Evolutionary conservation across 2,113 vertebrate genomes (phyloP).

Genomic region (Ariopsis seemanni): DNA sequence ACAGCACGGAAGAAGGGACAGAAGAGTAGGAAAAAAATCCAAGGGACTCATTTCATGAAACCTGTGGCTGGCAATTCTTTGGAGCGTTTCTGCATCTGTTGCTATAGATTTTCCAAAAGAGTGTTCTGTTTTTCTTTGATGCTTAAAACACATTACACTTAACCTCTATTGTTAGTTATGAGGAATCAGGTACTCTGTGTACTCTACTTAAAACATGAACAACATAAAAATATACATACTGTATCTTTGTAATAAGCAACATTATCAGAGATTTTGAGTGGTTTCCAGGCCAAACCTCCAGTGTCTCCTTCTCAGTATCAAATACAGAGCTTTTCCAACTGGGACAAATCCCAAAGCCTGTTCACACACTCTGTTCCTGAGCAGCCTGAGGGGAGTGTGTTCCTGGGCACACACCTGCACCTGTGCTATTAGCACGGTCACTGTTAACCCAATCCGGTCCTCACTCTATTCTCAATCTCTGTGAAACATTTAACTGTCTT

Average conservation of each 20-base stretch:
- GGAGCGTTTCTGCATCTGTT: constrained; percentile 73
- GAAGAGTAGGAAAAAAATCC: constrained; percentile 27
- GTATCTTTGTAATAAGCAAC: constrained; percentile 40
- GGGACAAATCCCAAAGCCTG: constrained; percentile 45
- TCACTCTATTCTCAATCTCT: constrained; percentile 25
- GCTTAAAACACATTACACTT: constrained; percentile 66
- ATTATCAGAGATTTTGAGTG: not conserved
- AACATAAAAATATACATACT: constrained; percentile 50
- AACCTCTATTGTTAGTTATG: constrained; percentile 56
- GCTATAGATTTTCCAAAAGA: constrained; percentile 67
- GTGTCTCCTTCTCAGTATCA: constrained; percentile 24
- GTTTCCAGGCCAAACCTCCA: not conserved
- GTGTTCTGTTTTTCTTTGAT: constrained; percentile 55
- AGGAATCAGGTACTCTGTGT: constrained; percentile 43
- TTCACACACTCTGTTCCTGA: constrained; percentile 45
- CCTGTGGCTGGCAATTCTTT: constrained; percentile 65
- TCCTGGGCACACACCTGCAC: constrained; percentile 63
- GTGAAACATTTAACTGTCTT: constrained; percentile 64
- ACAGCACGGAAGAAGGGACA: constrained; percentile 57
- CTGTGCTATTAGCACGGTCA: constrained; percentile 59
- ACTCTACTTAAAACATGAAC: constrained; percentile 32
- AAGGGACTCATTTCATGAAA: constrained; percentile 68
- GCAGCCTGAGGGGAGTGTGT: constrained; percentile 25
- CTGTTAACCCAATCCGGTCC: constrained; percentile 42
- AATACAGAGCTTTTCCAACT: constrained; percentile 33